Base-by-base conservation (phyloP, 1,140 invertebrate genomes). In the Octopus bimaculoides region DNA sequence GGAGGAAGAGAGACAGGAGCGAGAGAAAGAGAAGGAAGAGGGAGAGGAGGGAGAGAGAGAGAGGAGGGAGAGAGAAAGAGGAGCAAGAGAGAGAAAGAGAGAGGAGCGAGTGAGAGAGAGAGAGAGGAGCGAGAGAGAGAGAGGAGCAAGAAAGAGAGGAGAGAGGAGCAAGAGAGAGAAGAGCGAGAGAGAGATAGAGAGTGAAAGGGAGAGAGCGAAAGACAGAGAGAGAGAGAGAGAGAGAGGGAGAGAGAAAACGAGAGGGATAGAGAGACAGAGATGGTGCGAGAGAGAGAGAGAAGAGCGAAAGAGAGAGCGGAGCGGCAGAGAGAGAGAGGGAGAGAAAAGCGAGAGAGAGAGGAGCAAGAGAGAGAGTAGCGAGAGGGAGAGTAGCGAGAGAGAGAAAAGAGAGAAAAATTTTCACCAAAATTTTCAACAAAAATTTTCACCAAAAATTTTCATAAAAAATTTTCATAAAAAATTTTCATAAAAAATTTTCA, bases 161-260 rank as follows among this genome's bases (percentile, higher is more conserved):
- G 66, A 80, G 77, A 78, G 52, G 73, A 56, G 79, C n/a, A 78
- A 75, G 69, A n/a, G 79, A 54, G 66, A 54, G 66, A 75, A 79
- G 52, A 61, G 77, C 5, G 77, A 61, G 54, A 79, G 79, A 79
- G 77, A 79, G 79, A 79, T 52, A 66, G 79, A 79, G 54, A 61
- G 77, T 79, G 77, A 79, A 75, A 80, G 79, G 56, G 77, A 80
- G 75, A 80, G 79, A 80, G 79, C 79, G 77, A 80, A 77, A 80
- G 77, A 80, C n/a, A 79, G 5, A 80, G 77, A 78, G 77, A 80
- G 54, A 80, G 79, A 80, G 77, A 80, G 79, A 79, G 77, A 77
- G 61, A 79, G 54, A 73, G 77, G 20, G 77, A 79, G 77, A 66
- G 56, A 2, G 14, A 79, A 7, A 26, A 54, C 5, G 20, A 7